Conservation (phyloP, 2,888 invertebrate species). For the Allophyes oxyacanthae region DNA sequence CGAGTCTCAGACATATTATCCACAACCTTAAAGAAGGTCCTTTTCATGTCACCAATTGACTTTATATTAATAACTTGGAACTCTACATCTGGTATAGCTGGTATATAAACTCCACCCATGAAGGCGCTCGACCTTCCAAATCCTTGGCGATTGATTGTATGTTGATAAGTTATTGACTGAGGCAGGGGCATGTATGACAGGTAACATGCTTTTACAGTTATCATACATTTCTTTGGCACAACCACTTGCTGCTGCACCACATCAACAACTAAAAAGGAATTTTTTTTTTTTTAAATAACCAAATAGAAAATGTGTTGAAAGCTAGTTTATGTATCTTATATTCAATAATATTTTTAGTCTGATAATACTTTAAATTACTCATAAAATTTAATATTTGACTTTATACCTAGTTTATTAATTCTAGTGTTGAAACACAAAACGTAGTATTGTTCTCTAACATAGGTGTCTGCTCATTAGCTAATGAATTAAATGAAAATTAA, state of each 20-base stretch:
- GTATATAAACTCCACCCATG: constrained; percentile 79
- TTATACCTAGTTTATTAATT: too few species aligned
- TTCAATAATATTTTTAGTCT: too few species aligned
- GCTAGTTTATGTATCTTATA: too few species aligned
- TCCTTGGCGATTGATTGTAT: constrained; percentile 61
- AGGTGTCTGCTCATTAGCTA: too few species aligned
- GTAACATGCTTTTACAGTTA: constrained; percentile 71
- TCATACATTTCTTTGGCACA: constrained; percentile 78
- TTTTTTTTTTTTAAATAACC: too few species aligned
- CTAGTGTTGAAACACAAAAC: too few species aligned
- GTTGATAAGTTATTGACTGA: constrained; percentile 67
- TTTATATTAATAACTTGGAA: constrained; percentile 75
- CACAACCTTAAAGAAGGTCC: constrained; percentile 67
- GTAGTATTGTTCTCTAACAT: too few species aligned
- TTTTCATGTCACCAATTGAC: constrained; percentile 62
- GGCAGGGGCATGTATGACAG: constrained; percentile 75
- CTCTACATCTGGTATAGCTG: constrained; percentile 78
- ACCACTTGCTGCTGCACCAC: constrained; percentile 69
- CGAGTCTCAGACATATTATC: constrained; percentile 67
- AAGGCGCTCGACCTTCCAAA: constrained; percentile 62
- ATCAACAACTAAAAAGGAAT: constrained; percentile 78
- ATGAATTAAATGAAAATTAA: neutral
- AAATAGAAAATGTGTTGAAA: constrained; percentile 55
- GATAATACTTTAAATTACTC: too few species aligned
- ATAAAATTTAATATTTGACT: too few species aligned